These are phyloP conservation scores for Smittia sp. DNA, from an alignment of 2,888 invertebrate genomes.

Conservation along the genomic window DNA sequence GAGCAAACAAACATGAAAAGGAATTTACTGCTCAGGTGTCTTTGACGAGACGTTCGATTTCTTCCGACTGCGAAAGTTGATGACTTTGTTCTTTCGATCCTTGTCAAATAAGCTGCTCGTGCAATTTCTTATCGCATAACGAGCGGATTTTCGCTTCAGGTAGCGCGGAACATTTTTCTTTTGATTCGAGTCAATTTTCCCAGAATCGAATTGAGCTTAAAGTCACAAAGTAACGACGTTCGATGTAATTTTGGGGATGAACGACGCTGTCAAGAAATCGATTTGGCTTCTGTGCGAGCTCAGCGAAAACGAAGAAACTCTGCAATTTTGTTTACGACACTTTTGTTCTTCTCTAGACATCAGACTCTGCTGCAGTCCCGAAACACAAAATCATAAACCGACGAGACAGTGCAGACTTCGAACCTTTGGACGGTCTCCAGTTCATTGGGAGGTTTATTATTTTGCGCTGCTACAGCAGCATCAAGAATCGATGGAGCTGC, in stretches of 20 bases:
- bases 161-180: not conserved
- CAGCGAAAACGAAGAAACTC: not conserved
- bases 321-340: not conserved
- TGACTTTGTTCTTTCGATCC: conserved; percentile 16
- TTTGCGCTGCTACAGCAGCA: not conserved
- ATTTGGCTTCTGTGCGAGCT: conserved; percentile 3
- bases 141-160: not conserved
- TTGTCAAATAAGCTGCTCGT: not conserved
- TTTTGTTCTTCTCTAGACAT: not conserved
- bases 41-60: not conserved
- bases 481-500: not conserved
- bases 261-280: not conserved
- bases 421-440: not conserved
- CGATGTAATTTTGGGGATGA: conserved; percentile 25
- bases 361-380: not conserved
- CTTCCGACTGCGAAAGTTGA: not conserved
- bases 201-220: conserved; percentile 9
- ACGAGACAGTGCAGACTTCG: not conserved
- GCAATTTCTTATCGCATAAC: not conserved
- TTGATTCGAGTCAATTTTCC: not conserved
- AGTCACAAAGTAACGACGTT: not conserved
- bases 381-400: not conserved
- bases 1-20: not conserved
- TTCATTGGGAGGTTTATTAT: not conserved
- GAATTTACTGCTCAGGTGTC: conserved; percentile 2